Base-by-base conservation (phyloP, 2,888 invertebrate species). In the Rhagonycha lutea region DNA sequence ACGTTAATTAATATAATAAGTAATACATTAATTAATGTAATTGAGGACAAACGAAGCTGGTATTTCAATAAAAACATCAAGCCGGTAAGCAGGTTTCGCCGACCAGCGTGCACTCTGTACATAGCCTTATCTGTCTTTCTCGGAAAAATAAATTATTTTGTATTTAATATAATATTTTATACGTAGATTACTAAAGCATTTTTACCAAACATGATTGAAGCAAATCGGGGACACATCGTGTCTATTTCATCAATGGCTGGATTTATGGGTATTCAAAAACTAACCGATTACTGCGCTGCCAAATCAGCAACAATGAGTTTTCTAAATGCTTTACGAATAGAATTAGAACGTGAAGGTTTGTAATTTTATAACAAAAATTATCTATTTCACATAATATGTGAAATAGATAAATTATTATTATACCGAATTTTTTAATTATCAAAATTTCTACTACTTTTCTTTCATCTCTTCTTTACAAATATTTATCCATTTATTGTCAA, bases 251-350 rank as follows among this genome's bases (percentile, higher is more conserved):
- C 96, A 79, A 90, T 96, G 88, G 81, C 81, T 10, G 78, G 77
- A 8, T 91, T 95, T 86, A 90, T 93, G 72, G 94, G 96, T 14
- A 91, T 94, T 72, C 90, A 94, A 68, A 93, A 94, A 86, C 89
- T 95, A 80, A 93, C 94, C 14, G 97, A 97, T 87, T 98, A 98
- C 87, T 96, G 96, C 86, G 92, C 96, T 8, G 96, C 96, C 63
- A 98, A 98, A 88, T 94, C 94, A 82, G 97, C 96, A 0, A 96
- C 96, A 12, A 91, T 92, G 80, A 92, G 92, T 77, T 92, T 92
- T 85, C 92, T 92, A 82, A 92, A 92, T 82, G 91, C 92, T 0
- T 81, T 92, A 68, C 88, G 90, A 74, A 83, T 91, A n/a, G 92
- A 92, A 84, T 86, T 92, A 76, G 91, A 91, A 81, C 87, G 88